Evolutionary conservation across 1,140 invertebrate genomes (phyloP).

Genomic region (Drosophila sproati): DNA sequence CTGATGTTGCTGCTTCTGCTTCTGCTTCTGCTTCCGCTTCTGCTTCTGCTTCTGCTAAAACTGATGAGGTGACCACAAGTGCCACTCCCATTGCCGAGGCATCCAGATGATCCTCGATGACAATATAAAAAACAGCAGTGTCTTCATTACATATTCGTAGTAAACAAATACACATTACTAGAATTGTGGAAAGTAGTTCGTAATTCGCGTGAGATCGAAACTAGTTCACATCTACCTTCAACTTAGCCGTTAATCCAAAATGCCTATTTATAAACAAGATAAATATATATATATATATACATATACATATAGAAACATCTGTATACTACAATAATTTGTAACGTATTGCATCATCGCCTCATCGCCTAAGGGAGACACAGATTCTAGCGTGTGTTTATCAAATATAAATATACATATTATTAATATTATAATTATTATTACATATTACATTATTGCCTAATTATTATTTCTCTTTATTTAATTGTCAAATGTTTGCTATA

Average conservation of each 20-base stretch:
- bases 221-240: constrained; percentile 83
- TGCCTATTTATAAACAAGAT: constrained; percentile 45
- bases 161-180: not conserved
- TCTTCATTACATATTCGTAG: not conserved
- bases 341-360: constrained; percentile 58
- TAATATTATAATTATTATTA: constrained; percentile 39
- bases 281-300: constrained; percentile 48
- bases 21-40: too few relatives aligned
- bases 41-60: constrained; percentile 5
- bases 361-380: constrained; percentile 55
- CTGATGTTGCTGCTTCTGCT: too few relatives aligned
- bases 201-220: constrained; percentile 55
- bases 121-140: not conserved
- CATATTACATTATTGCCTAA: constrained; percentile 18
- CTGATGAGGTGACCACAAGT: constrained; percentile 73
- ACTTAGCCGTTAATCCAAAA: constrained; percentile 69
- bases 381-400: constrained; percentile 54
- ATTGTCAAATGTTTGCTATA: constrained; percentile 68
- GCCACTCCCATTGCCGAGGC: constrained; percentile 61
- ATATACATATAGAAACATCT: constrained; percentile 45
- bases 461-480: constrained; percentile 70
- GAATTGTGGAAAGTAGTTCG: constrained; percentile 14
- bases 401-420: constrained; percentile 37
- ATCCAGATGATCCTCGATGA: constrained; percentile 51
- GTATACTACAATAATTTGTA: constrained; percentile 65